These are phyloP conservation scores for Eubucco bourcierii DNA, from an alignment of 2,113 vertebrate species.

Conservation along the genomic window DNA sequence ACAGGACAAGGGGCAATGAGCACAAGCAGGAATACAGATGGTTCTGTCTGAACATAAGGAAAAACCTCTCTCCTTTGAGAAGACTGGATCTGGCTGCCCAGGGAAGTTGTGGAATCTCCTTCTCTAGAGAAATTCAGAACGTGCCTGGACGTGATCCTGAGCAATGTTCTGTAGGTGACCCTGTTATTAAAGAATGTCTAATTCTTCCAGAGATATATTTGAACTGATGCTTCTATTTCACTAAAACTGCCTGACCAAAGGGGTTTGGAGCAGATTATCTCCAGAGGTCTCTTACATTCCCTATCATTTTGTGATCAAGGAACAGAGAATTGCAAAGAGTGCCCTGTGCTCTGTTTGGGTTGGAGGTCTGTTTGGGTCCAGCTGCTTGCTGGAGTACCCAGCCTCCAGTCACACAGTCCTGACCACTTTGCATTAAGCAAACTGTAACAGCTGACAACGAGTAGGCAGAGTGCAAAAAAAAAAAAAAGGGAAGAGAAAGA, in stretches of 20 bases:
- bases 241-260: too few relatives aligned
- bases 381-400: neutral
- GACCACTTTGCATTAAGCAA: neutral
- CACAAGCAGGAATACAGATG: too few relatives aligned
- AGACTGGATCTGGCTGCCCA: too few relatives aligned
- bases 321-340: neutral
- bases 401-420: neutral
- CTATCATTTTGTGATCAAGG: neutral
- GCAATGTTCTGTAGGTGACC: too few relatives aligned
- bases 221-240: too few relatives aligned
- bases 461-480: neutral
- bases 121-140: neutral
- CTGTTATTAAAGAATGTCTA: too few relatives aligned
- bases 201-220: too few relatives aligned
- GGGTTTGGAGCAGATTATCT: neutral
- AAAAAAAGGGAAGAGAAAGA: neutral
- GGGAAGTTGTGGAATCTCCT: too few relatives aligned
- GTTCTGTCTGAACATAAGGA: too few relatives aligned
- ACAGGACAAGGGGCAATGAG: too few relatives aligned
- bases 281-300: neutral
- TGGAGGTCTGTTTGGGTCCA: neutral
- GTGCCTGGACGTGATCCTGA: neutral
- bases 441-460: neutral
- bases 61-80: too few relatives aligned
- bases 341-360: neutral